Percentiles rank a stretch among this genome's conserved stretches.
phyloP scores from a whole-genome alignment of 1,140 invertebrate genomes.

The Apis mellifera region DNA sequence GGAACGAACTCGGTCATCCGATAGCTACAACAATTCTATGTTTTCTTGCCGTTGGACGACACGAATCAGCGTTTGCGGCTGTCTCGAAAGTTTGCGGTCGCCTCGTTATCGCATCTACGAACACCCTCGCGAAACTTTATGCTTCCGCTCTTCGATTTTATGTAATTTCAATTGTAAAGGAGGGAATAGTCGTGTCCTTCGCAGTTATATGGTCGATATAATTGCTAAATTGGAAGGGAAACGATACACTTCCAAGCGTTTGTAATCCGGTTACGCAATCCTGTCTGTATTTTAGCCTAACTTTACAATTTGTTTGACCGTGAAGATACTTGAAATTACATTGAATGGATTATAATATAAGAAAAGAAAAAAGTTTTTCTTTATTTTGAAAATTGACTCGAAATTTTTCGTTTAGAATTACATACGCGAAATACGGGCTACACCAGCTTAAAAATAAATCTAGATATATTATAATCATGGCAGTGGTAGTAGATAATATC shows the following conservation, averaged over 20 bases:
- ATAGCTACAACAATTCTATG: conserved; percentile 28
- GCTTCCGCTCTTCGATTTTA: conserved; percentile 47
- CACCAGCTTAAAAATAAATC: too few relatives aligned
- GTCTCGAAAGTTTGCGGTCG: conserved; percentile 31
- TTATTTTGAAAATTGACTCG: too few relatives aligned
- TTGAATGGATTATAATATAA: too few relatives aligned
- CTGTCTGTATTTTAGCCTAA: too few relatives aligned
- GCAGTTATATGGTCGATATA: conserved; percentile 4
- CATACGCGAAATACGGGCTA: too few relatives aligned
- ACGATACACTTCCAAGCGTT: not conserved
- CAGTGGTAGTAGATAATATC: too few relatives aligned
- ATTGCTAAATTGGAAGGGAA: conserved; percentile 2
- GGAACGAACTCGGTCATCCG: conserved; percentile 13
- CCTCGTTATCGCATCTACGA: conserved; percentile 61
- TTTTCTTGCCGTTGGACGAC: conserved; percentile 46
- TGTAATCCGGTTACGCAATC: not conserved
- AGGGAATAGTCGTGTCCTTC: conserved; percentile 16
- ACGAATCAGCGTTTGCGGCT: conserved; percentile 49
- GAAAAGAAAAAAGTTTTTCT: too few relatives aligned
- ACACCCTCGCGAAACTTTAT: conserved; percentile 55
- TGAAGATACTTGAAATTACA: too few relatives aligned
- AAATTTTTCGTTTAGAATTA: too few relatives aligned
- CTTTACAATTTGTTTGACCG: not conserved
- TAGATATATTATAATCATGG: too few relatives aligned
- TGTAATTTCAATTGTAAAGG: not conserved